A percentile compares a stretch with the other conserved stretches of the same genome.
phyloP scores from a whole-genome alignment of 2,113 vertebrate genomes.

The Heterocephalus glaber region DNA sequence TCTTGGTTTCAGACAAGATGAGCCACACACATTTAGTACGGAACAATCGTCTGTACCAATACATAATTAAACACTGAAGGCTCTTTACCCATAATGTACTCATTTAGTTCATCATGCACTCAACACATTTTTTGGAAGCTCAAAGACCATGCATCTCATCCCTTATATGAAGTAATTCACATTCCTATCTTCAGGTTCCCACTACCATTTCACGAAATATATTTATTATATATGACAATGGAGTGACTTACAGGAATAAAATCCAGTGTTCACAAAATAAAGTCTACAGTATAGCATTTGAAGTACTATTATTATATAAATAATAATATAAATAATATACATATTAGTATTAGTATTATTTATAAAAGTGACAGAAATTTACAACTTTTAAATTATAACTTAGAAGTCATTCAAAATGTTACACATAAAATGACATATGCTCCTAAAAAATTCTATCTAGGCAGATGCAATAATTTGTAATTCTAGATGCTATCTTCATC shows the following conservation, averaged over 20 bases:
- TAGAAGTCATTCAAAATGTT: conserved; percentile 27
- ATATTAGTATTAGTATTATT: too few relatives aligned
- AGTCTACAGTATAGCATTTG: neutral
- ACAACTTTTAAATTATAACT: conserved; percentile 22
- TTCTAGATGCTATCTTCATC: neutral
- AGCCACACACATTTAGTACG: neutral
- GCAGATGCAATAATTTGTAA: neutral
- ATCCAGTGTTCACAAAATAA: neutral
- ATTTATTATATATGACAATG: neutral
- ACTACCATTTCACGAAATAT: neutral
- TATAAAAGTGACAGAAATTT: conserved; percentile 23
- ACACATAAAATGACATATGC: neutral
- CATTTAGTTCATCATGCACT: neutral
- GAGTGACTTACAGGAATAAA: conserved; percentile 35
- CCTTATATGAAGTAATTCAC: neutral
- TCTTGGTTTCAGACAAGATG: neutral
- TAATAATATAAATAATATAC: too few relatives aligned
- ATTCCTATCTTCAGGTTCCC: neutral
- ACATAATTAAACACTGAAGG: neutral
- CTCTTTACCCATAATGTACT: neutral
- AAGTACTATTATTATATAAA: too few relatives aligned
- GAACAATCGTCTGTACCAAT: neutral
- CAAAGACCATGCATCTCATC: neutral
- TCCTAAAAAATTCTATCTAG: neutral
- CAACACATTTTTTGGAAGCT: neutral